Percentiles rank a stretch among this genome's conserved stretches.
These are phyloP conservation scores for Crocodylus rhombifer DNA, from an alignment of 2,797 vertebrate genomes.

Conservation along the genomic window DNA sequence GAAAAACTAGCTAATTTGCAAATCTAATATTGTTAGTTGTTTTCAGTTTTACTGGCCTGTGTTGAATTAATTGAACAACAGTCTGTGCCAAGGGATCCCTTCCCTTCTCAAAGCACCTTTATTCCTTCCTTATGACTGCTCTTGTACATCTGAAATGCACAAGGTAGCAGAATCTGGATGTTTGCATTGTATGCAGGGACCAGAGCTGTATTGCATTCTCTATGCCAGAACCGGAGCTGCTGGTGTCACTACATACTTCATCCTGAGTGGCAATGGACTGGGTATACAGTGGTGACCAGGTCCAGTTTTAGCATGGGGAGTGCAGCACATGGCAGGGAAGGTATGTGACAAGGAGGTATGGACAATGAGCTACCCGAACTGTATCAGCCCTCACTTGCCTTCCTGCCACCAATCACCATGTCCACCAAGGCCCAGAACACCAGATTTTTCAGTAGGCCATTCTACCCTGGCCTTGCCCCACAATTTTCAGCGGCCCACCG, in stretches of 20 bases:
- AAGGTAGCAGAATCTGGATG: background rate
- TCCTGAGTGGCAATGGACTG: too few species aligned
- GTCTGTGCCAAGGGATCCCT: background rate
- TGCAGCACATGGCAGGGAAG: too few species aligned
- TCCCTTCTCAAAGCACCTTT: background rate
- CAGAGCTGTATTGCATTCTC: background rate
- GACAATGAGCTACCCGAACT: too few species aligned
- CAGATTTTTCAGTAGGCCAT: too few species aligned
- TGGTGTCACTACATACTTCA: background rate
- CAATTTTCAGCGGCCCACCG: too few species aligned
- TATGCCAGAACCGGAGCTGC: background rate
- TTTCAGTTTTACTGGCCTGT: background rate
- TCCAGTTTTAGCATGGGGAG: too few species aligned
- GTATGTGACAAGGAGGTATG: too few species aligned
- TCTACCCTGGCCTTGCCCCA: too few species aligned
- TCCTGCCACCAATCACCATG: too few species aligned
- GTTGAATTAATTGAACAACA: background rate
- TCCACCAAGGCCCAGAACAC: too few species aligned
- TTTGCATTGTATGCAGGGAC: background rate
- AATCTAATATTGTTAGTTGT: background rate
- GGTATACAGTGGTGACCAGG: too few species aligned
- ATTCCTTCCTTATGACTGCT: accelerated
- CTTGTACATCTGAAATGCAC: background rate
- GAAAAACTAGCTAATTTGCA: background rate
- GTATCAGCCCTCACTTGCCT: too few species aligned